Base-by-base conservation (phyloP, 1,140 invertebrate genomes). In the Drosophila melanica region DNA sequence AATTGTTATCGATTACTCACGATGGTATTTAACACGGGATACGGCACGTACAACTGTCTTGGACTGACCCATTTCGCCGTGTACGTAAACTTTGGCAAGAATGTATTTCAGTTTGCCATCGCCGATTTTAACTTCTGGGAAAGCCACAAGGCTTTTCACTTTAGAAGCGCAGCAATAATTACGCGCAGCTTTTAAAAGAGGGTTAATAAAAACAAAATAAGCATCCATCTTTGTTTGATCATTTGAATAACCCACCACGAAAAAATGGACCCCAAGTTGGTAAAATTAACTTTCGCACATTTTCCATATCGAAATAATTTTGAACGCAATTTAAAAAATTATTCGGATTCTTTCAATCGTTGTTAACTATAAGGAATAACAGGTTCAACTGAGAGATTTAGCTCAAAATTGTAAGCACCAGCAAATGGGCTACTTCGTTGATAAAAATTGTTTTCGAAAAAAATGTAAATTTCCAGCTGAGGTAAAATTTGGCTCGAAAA, bases 81-180 rank as follows among this genome's bases (percentile, higher is more conserved):
- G 81, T 4, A 81, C 59, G 14, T 86, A 85, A 4, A 86, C 81
- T 1, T 87, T 54, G 37, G 70, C 69, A 10, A 74, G 47, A 42
- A 85, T 75, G 42, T 85, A 85, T 30, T 75, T 86, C 2, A 54
- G 58, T 16, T 86, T 85, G 5, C 81, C 81, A 4, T 51, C 12
- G n/a, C 54, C 27, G 2, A 85, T 60, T 0, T 47, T n/a, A 4
- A 65, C 53, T 9, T 35, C 12, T 0, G 77, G 80, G 16, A 84
- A 77, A 0, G 1, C 3, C 1, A 51, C 23, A 30, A 84, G 55
- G 8, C 37, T 44, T 4, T 35, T 48, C 12, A 72, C n/a, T n/a
- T 50, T 45, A 2, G n/a, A 39, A 0, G 53, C 37, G 14, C 60
- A 66, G 53, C 70, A 54, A 59, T 76, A 77, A 0, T 7, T 11